phyloP scores from a whole-genome alignment of 2,888 invertebrate species.

The Formica aserva region DNA sequence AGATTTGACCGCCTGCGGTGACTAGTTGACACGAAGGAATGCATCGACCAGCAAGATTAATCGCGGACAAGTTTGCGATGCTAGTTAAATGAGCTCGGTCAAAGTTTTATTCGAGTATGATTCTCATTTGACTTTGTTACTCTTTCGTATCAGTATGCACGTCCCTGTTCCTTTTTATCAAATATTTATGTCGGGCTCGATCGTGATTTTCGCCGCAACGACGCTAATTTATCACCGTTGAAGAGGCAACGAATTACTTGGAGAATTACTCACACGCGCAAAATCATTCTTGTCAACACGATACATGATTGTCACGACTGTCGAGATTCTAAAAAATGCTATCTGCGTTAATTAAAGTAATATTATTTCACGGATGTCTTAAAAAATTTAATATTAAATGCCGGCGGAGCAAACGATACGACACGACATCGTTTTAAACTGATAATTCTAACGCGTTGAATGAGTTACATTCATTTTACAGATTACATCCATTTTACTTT shows the following conservation, averaged over 20 bases:
- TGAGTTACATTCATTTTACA: constrained; percentile 3
- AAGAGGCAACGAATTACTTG: not conserved
- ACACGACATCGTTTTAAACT: not conserved
- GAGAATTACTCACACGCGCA: not conserved
- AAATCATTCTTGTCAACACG: not conserved
- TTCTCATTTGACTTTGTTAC: constrained; percentile 42
- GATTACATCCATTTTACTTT: constrained; percentile 11
- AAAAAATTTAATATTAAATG: constrained; percentile 5
- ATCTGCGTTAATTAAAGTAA: not conserved
- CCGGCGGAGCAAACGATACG: not conserved
- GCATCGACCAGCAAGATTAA: constrained; percentile 74
- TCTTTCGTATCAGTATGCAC: constrained; percentile 12
- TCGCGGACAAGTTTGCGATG: constrained; percentile 68
- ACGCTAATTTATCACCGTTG: constrained; percentile 1
- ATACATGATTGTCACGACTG: not conserved
- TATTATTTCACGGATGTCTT: not conserved
- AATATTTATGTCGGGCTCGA: constrained; percentile 19
- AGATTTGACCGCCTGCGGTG: constrained; percentile 44
- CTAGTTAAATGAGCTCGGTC: constrained; percentile 51
- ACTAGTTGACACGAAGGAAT: constrained; percentile 67
- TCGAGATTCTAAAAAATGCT: not conserved
- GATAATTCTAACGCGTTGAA: constrained; percentile 24
- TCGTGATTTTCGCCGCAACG: not conserved
- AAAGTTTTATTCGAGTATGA: constrained; percentile 40
- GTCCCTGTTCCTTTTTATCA: constrained; percentile 8